Evolutionary conservation across 2,797 vertebrate species (phyloP), one percentile per base, ranked within the genome.

Genomic region (Pitangus sulphuratus): DNA sequence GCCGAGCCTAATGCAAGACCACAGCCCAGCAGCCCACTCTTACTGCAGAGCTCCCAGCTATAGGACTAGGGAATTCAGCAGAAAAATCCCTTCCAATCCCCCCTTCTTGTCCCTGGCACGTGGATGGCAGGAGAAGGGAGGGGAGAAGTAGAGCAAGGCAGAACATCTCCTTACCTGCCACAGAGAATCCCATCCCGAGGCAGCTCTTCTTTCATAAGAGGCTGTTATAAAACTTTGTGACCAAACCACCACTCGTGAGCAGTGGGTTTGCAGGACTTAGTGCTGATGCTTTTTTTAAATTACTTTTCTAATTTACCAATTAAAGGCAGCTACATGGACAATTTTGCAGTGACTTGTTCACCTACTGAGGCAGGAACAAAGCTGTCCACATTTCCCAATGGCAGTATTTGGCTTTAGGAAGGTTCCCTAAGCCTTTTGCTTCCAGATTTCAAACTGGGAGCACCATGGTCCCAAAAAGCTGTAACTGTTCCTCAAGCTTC

Each of bases 251-350:
- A 11, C 26, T 19, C 4, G 10, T 2, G 8, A 33, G 16, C 42
- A 15, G 4, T 0, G 21, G 21, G 21, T 4, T 31, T 17, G 9
- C 33, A 35, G 51, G 70, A 3, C 33, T 24, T 33, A 0, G 7
- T 22, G 1, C 8, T 19, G 45, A 4, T 12, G 12, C 0, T 5
- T 18, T 65, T 60, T 60, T 14, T 1, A 3, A 50, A 22, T 37
- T 4, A 4, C 18, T 61, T 70, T 21, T 51, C 42, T 39, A 2
- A 2, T 54, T 56, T 76, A 13, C 22, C 9, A 3, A 1, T 5
- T 6, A 5, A 24, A 53, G 25, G 26, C 6, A 11, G 9, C 35
- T 12, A 26, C 45, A 31, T 22, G 5, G 15, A 9, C 21, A 6
- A 25, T 37, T 40, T 69, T 44, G 53, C 74, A n/a, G 65, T 10